These are phyloP conservation scores for Pleuronectes platessa DNA, from an alignment of 2,113 vertebrate species.

Conservation along the genomic window DNA sequence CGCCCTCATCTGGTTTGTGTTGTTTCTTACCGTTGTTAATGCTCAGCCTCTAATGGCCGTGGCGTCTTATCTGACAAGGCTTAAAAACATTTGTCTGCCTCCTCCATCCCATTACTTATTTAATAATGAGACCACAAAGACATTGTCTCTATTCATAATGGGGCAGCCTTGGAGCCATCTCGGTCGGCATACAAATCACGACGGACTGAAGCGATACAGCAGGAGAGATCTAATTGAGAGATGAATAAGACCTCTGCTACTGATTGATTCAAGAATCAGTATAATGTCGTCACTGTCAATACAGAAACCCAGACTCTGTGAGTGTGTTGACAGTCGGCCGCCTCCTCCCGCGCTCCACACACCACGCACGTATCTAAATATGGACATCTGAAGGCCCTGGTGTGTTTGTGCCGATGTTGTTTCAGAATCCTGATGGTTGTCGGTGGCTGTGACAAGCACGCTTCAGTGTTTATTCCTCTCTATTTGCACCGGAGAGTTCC, in stretches of 20 bases:
- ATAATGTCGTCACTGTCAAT: constrained; percentile 71
- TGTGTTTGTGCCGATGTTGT: constrained; percentile 50
- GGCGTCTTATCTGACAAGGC: constrained; percentile 80
- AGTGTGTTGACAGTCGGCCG: constrained; percentile 44
- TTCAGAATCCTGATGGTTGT: constrained; percentile 61
- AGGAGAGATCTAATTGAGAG: constrained; percentile 78
- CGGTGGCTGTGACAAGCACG: constrained; percentile 54
- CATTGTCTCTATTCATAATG: constrained; percentile 85
- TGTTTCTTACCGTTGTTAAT: constrained; percentile 80
- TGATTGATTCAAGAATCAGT: constrained; percentile 68
- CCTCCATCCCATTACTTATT: constrained; percentile 83
- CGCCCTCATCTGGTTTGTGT: constrained; percentile 57
- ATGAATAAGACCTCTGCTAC: constrained; percentile 71
- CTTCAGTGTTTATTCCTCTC: constrained; percentile 60
- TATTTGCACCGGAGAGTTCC: constrained; percentile 64
- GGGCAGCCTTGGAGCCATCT: constrained; percentile 76
- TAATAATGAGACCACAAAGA: constrained; percentile 85
- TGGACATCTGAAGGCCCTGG: constrained; percentile 58
- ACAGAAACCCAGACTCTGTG: constrained; percentile 26
- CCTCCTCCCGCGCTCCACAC: constrained; percentile 37
- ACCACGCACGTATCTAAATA: constrained; percentile 55
- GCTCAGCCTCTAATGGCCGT: constrained; percentile 83
- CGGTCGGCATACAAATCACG: constrained; percentile 71
- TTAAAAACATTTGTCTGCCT: constrained; percentile 85
- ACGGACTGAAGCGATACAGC: constrained; percentile 59